These are phyloP conservation scores for Tetramorium simillimum DNA, from an alignment of 1,140 invertebrate species.

Conservation along the genomic window DNA sequence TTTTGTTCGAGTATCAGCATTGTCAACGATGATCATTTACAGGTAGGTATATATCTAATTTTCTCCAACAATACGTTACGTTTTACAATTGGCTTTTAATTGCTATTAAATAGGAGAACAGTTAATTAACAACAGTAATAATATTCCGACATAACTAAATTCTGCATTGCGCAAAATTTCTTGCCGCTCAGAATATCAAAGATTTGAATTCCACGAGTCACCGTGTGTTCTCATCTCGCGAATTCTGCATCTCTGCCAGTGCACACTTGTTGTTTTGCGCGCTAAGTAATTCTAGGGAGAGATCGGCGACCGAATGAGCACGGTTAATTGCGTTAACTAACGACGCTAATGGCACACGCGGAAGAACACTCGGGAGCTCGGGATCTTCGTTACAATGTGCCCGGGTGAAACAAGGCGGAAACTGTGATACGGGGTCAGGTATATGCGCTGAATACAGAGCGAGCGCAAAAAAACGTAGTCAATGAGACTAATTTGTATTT, in stretches of 20 bases:
- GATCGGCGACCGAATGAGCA: neutral
- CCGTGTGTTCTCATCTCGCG: neutral
- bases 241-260: neutral
- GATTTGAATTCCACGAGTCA: neutral
- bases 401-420: conserved; percentile 20
- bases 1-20: neutral
- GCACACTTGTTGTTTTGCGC: neutral
- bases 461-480: neutral
- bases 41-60: neutral
- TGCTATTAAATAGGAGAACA: neutral
- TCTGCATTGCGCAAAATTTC: neutral
- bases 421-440: neutral
- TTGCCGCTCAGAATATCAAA: neutral
- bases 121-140: neutral
- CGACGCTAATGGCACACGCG: conserved; percentile 34
- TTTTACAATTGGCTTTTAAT: neutral
- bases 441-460: conserved; percentile 3
- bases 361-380: conserved; percentile 10
- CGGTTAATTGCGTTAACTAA: conserved; percentile 44
- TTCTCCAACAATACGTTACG: neutral
- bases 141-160: neutral
- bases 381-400: conserved; percentile 22
- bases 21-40: neutral
- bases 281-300: conserved; percentile 32
- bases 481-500: neutral